These are phyloP conservation scores for Biston stratarius DNA, from an alignment of 2,888 invertebrate species.

Conservation along the genomic window DNA sequence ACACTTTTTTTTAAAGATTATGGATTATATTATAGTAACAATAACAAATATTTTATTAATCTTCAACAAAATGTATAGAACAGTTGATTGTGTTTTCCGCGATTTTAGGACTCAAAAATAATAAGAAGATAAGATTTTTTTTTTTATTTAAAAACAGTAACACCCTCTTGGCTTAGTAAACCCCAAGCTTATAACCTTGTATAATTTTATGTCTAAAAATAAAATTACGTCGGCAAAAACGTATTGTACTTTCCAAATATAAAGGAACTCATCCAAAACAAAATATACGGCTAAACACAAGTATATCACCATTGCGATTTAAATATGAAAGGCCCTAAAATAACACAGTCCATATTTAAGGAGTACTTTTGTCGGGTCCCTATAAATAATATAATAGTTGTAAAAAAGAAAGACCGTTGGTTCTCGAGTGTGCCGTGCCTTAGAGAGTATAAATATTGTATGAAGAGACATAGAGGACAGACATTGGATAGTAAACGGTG, in stretches of 20 bases:
- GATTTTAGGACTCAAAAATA: no score
- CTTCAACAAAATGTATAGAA: no score
- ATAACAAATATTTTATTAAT: no score
- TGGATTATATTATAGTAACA: no score
- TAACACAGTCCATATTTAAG: conserved; percentile 41
- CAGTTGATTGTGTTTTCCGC: no score
- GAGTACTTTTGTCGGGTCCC: conserved; percentile 42
- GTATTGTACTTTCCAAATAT: conserved; percentile 18
- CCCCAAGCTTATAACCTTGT: no score
- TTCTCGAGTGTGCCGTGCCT: conserved; percentile 45
- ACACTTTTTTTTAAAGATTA: no score
- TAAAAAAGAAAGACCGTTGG: conserved; percentile 52
- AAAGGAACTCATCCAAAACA: conserved; percentile 21
- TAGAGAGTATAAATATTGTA: conserved; percentile 77
- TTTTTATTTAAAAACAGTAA: no score
- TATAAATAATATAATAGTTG: conserved; percentile 57
- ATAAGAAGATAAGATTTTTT: no score
- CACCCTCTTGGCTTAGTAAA: no score
- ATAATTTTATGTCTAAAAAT: conserved; percentile 5
- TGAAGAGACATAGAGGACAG: conserved; percentile 75
- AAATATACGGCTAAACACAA: conserved; percentile 25
- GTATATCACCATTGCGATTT: conserved; percentile 38
- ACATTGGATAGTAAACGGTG: conserved; percentile 79
- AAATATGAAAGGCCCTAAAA: conserved; percentile 40
- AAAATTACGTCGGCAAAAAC: conserved; percentile 3